A percentile compares a stretch with the other conserved stretches of the same genome.
Conservation (phyloP, 2,797 vertebrate species). For the Diplodus puntazzo region DNA sequence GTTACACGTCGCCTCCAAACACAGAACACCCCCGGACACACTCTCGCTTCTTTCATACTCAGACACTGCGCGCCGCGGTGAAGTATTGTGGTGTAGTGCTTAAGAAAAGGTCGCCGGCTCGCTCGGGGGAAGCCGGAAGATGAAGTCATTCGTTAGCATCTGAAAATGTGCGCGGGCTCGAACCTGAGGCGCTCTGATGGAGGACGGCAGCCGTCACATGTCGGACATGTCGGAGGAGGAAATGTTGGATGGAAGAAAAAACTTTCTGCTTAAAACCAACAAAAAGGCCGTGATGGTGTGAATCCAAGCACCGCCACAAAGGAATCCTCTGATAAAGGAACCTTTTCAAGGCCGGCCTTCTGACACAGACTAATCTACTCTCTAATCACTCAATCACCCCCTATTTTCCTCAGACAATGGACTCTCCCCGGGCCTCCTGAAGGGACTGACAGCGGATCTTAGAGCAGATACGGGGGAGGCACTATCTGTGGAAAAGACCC, state of each 20-base stretch:
- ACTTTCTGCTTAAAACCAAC: background rate
- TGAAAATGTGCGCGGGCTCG: constrained; percentile 2
- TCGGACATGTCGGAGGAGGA: background rate
- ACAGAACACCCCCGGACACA: constrained; percentile 21
- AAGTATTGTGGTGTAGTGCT: constrained; percentile 58
- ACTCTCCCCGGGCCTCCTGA: constrained; percentile 41
- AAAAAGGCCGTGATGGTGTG: background rate
- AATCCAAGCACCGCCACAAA: background rate
- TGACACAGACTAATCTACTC: constrained; percentile 65
- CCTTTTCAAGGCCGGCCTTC: constrained; percentile 4
- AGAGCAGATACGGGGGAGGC: constrained; percentile 55
- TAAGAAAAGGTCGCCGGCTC: constrained; percentile 73
- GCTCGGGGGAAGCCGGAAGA: constrained; percentile 55
- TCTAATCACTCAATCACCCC: constrained; percentile 68
- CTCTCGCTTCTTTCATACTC: background rate
- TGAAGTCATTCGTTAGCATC: constrained; percentile 71
- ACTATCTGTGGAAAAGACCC: constrained; percentile 50
- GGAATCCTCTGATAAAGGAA: constrained; percentile 1
- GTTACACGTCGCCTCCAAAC: background rate
- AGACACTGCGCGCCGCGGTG: constrained; percentile 34
- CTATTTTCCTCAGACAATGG: constrained; percentile 70
- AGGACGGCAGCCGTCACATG: constrained; percentile 25
- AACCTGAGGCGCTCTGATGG: constrained; percentile 51
- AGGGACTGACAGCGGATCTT: constrained; percentile 57
- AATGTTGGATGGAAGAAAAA: background rate